Percentiles rank a stretch among this genome's conserved stretches.
These are phyloP conservation scores for Cinclus cinclus DNA, from an alignment of 2,113 vertebrate species.

Conservation along the genomic window DNA sequence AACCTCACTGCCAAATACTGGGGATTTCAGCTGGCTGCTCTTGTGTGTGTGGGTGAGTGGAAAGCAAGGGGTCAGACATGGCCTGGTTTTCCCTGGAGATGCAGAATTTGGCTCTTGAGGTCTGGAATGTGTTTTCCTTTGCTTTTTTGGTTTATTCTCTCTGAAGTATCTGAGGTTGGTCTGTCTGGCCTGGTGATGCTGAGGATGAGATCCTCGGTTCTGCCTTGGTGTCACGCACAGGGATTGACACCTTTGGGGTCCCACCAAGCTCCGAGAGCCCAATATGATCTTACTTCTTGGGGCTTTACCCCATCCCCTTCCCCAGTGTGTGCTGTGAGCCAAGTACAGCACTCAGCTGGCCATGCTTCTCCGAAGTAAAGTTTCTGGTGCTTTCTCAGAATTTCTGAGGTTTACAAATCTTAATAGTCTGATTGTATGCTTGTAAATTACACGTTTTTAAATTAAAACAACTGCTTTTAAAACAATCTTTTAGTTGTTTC, in stretches of 20 bases:
- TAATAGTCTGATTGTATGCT: background rate
- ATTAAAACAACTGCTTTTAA: background rate
- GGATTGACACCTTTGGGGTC: background rate
- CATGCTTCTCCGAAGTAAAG: background rate
- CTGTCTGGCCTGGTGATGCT: rapidly evolving
- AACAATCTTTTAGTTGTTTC: background rate
- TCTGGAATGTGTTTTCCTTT: background rate
- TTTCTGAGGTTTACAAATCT: background rate
- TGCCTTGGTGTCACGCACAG: background rate
- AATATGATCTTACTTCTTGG: rapidly evolving
- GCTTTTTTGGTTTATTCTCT: background rate
- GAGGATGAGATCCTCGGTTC: background rate
- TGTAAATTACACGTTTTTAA: background rate
- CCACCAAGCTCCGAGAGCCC: rapidly evolving
- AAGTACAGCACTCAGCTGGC: background rate
- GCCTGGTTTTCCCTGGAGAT: background rate
- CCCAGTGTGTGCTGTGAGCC: background rate
- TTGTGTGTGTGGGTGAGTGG: background rate
- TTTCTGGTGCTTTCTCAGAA: background rate
- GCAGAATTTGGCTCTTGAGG: background rate
- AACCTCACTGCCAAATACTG: background rate
- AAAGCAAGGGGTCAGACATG: background rate
- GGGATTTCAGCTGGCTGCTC: background rate
- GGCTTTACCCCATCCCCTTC: background rate
- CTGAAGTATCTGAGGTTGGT: background rate